A percentile compares a stretch with the other conserved stretches of the same genome.
phyloP scores from a whole-genome alignment of 2,888 invertebrate species.

The Timema cristinae region DNA sequence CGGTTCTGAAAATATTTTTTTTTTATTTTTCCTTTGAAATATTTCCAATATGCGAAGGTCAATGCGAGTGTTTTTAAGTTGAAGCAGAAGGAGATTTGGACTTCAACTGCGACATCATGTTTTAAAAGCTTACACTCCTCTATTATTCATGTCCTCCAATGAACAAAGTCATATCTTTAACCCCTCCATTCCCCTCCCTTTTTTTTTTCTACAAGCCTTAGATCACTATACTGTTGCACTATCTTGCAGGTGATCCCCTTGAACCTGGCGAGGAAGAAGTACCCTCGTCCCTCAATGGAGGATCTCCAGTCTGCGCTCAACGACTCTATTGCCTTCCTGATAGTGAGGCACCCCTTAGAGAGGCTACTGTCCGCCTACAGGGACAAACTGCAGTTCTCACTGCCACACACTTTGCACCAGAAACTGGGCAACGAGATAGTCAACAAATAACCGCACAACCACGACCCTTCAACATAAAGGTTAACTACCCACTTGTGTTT shows the following conservation, averaged over 20 bases:
- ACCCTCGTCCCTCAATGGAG: constrained; percentile 69
- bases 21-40: no score
- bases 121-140: no score
- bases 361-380: constrained; percentile 76
- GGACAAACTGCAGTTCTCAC: constrained; percentile 78
- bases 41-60: no score
- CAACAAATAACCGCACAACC: constrained; percentile 56
- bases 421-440: constrained; percentile 75
- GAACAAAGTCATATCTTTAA: no score
- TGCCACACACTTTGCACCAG: constrained; percentile 77
- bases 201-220: no score
- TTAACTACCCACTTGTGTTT: neutral
- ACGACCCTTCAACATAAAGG: neutral
- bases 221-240: constrained; percentile 44
- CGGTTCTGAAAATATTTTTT: no score
- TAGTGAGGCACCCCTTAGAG: constrained; percentile 78
- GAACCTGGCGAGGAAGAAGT: constrained; percentile 71
- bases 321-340: constrained; percentile 74
- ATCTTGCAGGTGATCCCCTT: constrained; percentile 61
- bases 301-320: constrained; percentile 58
- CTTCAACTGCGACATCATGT: no score
- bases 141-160: no score
- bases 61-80: no score
- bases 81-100: no score
- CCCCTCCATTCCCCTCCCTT: no score